phyloP scores from a whole-genome alignment of 2,888 invertebrate species.

The Zygothrica quintamaculata region DNA sequence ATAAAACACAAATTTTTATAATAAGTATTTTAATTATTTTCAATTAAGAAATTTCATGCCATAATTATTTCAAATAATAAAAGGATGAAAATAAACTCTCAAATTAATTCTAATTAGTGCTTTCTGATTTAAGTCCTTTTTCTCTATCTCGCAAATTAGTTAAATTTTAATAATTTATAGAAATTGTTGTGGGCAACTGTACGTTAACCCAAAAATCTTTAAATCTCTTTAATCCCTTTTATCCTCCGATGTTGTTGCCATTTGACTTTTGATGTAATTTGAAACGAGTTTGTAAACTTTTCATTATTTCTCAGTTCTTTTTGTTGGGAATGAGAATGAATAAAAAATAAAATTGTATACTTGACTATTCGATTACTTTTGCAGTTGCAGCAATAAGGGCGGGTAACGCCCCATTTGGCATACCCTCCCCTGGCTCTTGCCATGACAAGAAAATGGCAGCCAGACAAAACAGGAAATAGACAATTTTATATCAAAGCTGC shows the following conservation, averaged over 20 bases:
- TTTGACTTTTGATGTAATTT: constrained; percentile 39
- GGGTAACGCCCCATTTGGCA: constrained; percentile 17
- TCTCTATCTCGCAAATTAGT: too few species aligned
- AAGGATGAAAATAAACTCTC: too few species aligned
- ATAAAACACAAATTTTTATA: too few species aligned
- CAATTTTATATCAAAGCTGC: constrained; percentile 61
- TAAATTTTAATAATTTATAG: neutral
- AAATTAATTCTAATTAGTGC: neutral
- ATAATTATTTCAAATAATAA: too few species aligned
- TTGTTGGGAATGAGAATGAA: constrained; percentile 24
- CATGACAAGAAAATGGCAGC: constrained; percentile 37
- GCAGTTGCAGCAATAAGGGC: constrained; percentile 10
- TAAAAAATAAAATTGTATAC: neutral
- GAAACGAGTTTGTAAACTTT: constrained; percentile 46
- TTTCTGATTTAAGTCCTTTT: neutral
- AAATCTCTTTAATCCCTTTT: neutral
- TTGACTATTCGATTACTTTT: constrained; percentile 19
- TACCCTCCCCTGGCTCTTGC: neutral
- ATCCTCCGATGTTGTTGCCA: neutral
- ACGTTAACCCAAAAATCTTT: neutral
- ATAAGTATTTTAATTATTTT: too few species aligned
- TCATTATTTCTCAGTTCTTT: constrained; percentile 27
- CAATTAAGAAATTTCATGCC: too few species aligned
- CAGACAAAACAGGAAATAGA: constrained; percentile 73
- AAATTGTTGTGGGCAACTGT: neutral